phyloP scores from a whole-genome alignment of 2,797 vertebrate genomes.

The Ctenochaetus hawaiiensis region DNA sequence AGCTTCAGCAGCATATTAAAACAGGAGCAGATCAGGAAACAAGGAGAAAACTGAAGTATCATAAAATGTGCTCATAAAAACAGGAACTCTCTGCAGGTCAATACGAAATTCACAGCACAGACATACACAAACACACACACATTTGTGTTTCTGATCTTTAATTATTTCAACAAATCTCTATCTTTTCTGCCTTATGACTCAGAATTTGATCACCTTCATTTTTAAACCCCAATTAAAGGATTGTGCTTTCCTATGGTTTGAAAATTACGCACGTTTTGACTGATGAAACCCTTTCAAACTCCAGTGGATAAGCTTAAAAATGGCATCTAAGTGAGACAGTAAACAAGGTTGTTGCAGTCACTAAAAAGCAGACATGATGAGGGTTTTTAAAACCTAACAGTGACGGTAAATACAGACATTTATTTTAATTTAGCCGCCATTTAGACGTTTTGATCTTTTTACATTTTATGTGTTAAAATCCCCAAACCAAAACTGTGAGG shows the following conservation, averaged over 20 bases:
- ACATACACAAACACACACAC: neutral
- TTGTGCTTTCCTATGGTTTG: neutral
- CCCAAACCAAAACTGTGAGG: neutral
- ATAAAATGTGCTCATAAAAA: neutral
- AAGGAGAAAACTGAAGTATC: neutral
- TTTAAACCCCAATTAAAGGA: slow-evolving; percentile 42
- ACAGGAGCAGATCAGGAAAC: neutral
- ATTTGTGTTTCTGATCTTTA: neutral
- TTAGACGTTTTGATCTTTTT: neutral
- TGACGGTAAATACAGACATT: slow-evolving; percentile 1
- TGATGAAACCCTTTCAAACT: slow-evolving; percentile 47
- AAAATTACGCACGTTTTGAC: slow-evolving; percentile 28
- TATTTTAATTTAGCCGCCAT: neutral
- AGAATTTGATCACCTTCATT: neutral
- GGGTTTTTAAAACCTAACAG: slow-evolving; percentile 4
- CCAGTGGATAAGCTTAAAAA: slow-evolving; percentile 27
- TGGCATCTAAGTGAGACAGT: neutral
- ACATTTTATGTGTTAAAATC: neutral
- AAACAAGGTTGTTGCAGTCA: slow-evolving; percentile 11
- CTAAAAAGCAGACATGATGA: neutral
- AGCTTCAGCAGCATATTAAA: neutral
- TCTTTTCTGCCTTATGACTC: neutral
- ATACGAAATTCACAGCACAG: neutral
- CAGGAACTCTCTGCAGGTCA: neutral
- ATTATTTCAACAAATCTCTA: slow-evolving; percentile 9